Conservation (phyloP, 2,113 vertebrate genomes). For the Epinephelus lanceolatus region DNA sequence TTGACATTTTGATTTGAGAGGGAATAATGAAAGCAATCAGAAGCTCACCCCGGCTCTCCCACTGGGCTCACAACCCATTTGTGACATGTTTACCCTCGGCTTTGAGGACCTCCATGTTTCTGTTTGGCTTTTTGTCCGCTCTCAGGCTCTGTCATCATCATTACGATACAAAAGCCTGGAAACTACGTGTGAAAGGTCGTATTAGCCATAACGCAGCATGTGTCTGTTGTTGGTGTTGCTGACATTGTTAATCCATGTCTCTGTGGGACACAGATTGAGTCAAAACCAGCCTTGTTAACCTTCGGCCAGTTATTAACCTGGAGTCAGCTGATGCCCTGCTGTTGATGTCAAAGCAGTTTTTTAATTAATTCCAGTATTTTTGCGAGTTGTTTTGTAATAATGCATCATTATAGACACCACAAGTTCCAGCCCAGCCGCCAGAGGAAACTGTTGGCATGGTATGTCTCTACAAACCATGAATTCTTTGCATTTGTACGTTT, state of each 20-base stretch:
- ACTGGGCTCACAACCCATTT: conserved; percentile 68
- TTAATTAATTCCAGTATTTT: background rate
- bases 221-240: conserved; percentile 13
- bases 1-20: conserved; percentile 83
- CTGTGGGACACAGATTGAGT: background rate
- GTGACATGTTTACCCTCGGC: conserved; percentile 77
- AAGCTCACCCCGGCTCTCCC: conserved; percentile 61
- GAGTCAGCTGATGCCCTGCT: background rate
- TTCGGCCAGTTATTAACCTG: background rate
- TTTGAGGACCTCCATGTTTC: conserved; percentile 53
- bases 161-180: background rate
- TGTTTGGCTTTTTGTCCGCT: conserved; percentile 39
- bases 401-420: background rate
- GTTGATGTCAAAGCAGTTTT: background rate
- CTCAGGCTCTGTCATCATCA: conserved; percentile 35
- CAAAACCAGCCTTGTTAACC: background rate
- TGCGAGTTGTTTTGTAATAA: background rate
- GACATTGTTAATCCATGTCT: background rate
- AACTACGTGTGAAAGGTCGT: conserved; percentile 28
- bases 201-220: background rate
- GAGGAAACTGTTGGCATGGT: too few species aligned
- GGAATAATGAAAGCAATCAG: conserved; percentile 82
- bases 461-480: too few species aligned
- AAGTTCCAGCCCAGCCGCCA: too few species aligned
- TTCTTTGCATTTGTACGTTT: too few species aligned